Evolutionary conservation across 30 jellyfish, hydroid and myxozoan species (phyloP).

Genomic region (Pseudorhiza aurosa): DNA sequence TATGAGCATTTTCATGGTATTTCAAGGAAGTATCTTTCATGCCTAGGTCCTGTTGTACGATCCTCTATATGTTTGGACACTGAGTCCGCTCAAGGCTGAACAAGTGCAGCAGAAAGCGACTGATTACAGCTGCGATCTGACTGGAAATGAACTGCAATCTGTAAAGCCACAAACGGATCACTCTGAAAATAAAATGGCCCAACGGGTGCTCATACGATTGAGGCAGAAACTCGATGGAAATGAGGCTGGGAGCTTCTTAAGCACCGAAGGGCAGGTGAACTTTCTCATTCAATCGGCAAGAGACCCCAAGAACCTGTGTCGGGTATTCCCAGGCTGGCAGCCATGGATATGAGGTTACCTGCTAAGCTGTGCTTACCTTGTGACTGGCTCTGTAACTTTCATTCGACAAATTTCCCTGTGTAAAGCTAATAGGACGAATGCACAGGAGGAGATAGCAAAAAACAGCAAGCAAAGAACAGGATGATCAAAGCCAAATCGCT

Average conservation of each 20-base stretch:
- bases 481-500: no score
- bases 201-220: slow-evolving; percentile 79
- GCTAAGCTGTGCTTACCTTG: no score
- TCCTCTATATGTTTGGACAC: slow-evolving; percentile 93
- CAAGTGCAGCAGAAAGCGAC: slow-evolving; percentile 67
- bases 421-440: no score
- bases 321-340: slow-evolving; percentile 97
- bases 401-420: no score
- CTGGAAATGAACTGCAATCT: slow-evolving; percentile 51
- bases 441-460: no score
- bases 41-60: slow-evolving; percentile 92
- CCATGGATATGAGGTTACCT: slow-evolving; percentile 89
- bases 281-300: slow-evolving; percentile 90
- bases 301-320: slow-evolving; percentile 72
- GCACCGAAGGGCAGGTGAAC: slow-evolving; percentile 93
- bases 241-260: slow-evolving; percentile 82
- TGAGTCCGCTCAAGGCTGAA: slow-evolving; percentile 77
- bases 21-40: neutral
- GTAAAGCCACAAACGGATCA: slow-evolving; percentile 54
- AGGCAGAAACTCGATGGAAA: slow-evolving; percentile 87
- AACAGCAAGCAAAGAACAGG: no score
- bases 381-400: no score
- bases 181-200: slow-evolving; percentile 90
- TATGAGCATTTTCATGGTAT: no score
- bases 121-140: slow-evolving; percentile 41